phyloP scores from a whole-genome alignment of 1,140 invertebrate species.

The Eriocheir sinensis region DNA sequence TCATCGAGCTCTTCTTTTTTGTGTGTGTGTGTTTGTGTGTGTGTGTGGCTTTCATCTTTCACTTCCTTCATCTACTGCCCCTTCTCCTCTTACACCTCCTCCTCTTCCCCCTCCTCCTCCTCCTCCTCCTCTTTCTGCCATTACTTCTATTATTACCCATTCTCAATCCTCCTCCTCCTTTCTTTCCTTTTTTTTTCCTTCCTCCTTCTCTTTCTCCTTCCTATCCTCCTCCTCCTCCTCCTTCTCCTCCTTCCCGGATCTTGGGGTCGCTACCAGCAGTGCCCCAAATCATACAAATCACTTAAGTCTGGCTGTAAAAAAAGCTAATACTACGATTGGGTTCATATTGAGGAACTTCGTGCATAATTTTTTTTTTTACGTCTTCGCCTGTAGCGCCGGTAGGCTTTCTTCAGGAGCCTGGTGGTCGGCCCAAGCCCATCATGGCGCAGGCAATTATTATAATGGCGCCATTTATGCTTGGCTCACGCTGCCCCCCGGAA shows the following conservation, averaged over 20 bases:
- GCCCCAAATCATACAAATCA: too few relatives aligned
- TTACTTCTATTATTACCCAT: neutral
- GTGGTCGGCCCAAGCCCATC: too few relatives aligned
- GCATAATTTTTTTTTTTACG: too few relatives aligned
- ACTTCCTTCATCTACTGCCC: neutral
- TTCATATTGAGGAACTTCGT: too few relatives aligned
- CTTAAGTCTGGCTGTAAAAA: too few relatives aligned
- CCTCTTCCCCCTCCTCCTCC: neutral
- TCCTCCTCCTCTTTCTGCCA: neutral
- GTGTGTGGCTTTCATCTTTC: neutral
- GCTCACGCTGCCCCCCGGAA: too few relatives aligned
- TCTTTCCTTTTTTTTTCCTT: neutral
- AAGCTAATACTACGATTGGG: too few relatives aligned
- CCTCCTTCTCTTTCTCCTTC: neutral
- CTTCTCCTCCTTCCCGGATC: conserved; percentile 18
- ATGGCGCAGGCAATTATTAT: too few relatives aligned
- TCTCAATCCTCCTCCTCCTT: neutral
- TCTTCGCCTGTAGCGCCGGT: too few relatives aligned
- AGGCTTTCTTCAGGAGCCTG: too few relatives aligned
- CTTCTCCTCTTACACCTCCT: neutral
- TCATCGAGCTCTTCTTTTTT: neutral
- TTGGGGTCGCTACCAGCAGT: too few relatives aligned
- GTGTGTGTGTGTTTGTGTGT: neutral
- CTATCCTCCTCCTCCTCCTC: neutral
- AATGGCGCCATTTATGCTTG: too few relatives aligned